Conservation (phyloP, 92 coral and sea anemone species). For the Phenganax subtilis region DNA sequence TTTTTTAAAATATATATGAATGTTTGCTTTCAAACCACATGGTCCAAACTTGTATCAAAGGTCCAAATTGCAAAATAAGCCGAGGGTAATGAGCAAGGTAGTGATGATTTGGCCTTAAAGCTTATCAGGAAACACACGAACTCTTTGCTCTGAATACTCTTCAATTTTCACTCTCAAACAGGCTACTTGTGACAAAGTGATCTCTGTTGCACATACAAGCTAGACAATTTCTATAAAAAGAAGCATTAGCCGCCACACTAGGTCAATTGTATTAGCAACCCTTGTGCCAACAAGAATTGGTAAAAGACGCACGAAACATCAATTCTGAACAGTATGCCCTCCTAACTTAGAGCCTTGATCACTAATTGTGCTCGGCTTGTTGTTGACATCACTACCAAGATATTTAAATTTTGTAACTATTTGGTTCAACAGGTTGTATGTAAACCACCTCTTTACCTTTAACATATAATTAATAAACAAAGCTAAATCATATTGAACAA, state of each 20-base stretch:
- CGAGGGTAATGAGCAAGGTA: constrained; percentile 57
- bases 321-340: neutral
- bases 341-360: neutral
- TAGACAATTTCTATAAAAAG: neutral
- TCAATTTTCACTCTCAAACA: neutral
- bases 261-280: neutral
- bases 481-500: neutral
- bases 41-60: constrained; percentile 54
- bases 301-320: neutral
- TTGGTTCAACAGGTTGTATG: neutral
- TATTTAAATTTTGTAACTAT: neutral
- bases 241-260: neutral
- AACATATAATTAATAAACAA: neutral
- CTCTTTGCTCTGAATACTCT: neutral
- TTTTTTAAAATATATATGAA: constrained; percentile 44
- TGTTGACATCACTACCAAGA: neutral
- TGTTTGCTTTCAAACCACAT: constrained; percentile 63
- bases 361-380: neutral
- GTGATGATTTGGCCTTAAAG: constrained; percentile 55
- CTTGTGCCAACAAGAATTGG: neutral
- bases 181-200: neutral
- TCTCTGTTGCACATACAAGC: neutral
- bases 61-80: constrained; percentile 57
- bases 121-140: neutral
- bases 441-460: neutral